Base-by-base conservation (phyloP, 2,888 invertebrate species). In the Drosophila leonis region DNA sequence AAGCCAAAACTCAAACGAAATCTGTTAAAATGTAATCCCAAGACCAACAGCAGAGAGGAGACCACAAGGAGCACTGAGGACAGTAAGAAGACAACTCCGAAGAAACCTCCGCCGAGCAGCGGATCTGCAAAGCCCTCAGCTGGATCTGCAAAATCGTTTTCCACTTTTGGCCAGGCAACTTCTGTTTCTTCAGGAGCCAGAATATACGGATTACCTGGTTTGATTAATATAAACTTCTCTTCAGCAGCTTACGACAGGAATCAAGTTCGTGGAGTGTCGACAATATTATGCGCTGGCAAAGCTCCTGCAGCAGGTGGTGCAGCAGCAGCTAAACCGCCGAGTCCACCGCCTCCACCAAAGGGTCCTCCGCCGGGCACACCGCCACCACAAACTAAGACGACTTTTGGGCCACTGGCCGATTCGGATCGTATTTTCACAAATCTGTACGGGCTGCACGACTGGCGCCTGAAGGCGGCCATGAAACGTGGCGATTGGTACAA, bases 391-490 rank as follows among this genome's bases (percentile, higher is more conserved):
- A 94, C 86, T 0, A 86, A 85, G 48, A 88, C 86, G 7, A 83
- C 52, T 1, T 86, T 86, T 52, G 85, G 97, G 0, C 96, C 96
- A 0, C 92, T 99, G 82, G 94, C 96, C 18, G 99, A 99, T 94
- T 95, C 96, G 90, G 99, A 99, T 92, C 95, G 99, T 56, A 95
- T 99, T 67, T 99, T 99, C 92, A 99, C 98, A 35, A 99, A 99
- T 93, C 93, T 99, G 49, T 99, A 99, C 92, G 99, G 99, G 1
- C 95, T 97, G 65, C 99, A 99, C 93, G 99, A 99, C 90, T 99
- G 98, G 98, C 94, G 97, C 69, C 93, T 99, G 72, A 97, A 97
- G 91, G 99, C 98, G 10, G 98, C 99, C 0, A 87, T 98, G 90
- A 94, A 95, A 80, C 94, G 98, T 66, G 98, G 98, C 0, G 98